phyloP scores from a whole-genome alignment of 2,113 vertebrate species.

The Pelecanoides urinatrix region DNA sequence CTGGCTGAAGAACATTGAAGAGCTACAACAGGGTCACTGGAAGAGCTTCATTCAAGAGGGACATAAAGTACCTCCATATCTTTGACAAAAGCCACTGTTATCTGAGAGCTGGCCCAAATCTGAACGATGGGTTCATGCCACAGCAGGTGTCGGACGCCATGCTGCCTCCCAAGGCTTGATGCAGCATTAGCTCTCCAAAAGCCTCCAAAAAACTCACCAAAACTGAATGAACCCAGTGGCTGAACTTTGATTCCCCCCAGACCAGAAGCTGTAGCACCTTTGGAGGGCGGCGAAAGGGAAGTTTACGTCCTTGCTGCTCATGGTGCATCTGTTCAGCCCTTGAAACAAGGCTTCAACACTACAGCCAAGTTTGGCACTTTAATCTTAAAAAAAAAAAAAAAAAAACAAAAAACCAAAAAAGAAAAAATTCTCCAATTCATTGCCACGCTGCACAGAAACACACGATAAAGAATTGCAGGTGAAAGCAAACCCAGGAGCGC shows the following conservation, averaged over 20 bases:
- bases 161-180: neutral
- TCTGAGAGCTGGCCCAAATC: neutral
- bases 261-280: neutral
- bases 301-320: too few species aligned
- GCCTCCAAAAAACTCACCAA: neutral
- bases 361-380: neutral
- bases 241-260: neutral
- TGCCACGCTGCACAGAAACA: neutral
- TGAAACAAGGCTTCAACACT: neutral
- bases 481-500: neutral
- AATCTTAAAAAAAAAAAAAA: neutral
- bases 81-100: neutral
- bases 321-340: neutral
- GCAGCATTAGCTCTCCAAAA: neutral
- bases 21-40: neutral
- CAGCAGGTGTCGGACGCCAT: neutral
- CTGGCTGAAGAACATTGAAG: neutral
- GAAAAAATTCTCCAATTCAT: neutral
- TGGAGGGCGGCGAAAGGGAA: neutral
- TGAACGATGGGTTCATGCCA: neutral
- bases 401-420: neutral
- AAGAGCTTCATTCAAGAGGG: neutral
- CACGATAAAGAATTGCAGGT: neutral
- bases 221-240: neutral
- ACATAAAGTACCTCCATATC: neutral